A percentile compares a stretch with the other conserved stretches of the same genome.
phyloP scores from a whole-genome alignment of 2,888 invertebrate genomes.

The Ametastegia equiseti region DNA sequence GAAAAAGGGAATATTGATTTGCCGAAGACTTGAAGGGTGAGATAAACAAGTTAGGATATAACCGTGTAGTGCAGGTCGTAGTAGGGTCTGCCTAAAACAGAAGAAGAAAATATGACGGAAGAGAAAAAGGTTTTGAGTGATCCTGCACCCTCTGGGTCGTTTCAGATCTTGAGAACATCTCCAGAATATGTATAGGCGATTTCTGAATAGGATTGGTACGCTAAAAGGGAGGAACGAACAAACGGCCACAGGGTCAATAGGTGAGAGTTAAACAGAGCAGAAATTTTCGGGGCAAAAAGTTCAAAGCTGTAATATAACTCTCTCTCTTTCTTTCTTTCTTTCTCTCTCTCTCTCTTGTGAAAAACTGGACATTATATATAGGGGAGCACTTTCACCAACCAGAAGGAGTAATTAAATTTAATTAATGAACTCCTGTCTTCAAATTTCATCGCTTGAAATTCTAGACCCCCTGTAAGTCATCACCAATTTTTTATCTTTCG shows the following conservation, averaged over 20 bases:
- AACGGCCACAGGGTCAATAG: not conserved
- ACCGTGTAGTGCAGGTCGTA: not conserved
- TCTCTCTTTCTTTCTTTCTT: too few relatives aligned
- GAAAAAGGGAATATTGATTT: not conserved
- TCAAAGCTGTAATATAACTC: not conserved
- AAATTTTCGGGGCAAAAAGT: slow-evolving; percentile 3
- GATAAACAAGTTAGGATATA: not conserved
- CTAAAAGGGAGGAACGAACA: not conserved
- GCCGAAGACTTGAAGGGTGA: not conserved
- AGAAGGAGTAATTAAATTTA: slow-evolving; percentile 1
- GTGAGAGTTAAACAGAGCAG: slow-evolving; percentile 1
- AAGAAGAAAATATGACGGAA: not conserved
- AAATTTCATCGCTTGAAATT: not conserved
- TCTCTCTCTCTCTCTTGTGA: not conserved
- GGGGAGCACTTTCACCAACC: not conserved
- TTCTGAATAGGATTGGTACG: not conserved
- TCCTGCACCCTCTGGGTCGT: not conserved
- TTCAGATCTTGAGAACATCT: not conserved
- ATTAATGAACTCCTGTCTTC: not conserved
- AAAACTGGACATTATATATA: not conserved
- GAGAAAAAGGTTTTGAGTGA: not conserved
- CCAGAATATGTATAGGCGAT: not conserved
- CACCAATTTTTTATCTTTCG: not conserved
- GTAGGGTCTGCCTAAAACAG: not conserved
- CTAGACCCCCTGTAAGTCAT: not conserved